phyloP scores from a whole-genome alignment of 2,797 vertebrate genomes.

The Megalops cyprinoides region DNA sequence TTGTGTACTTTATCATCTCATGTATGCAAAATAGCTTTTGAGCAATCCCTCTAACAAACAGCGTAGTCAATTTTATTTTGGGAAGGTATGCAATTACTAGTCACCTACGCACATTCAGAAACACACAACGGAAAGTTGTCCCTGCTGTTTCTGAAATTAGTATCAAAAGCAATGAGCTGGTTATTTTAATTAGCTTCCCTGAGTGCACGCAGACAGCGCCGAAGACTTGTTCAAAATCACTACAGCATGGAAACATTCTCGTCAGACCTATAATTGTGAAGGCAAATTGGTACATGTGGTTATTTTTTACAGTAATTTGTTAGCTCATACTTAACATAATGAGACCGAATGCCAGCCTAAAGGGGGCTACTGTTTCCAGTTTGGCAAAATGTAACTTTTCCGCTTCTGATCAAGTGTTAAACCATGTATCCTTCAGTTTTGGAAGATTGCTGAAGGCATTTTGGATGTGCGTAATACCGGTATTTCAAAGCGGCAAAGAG shows the following conservation, averaged over 20 bases:
- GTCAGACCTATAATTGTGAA: constrained; percentile 15
- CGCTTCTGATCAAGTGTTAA: neutral
- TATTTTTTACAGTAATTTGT: constrained; percentile 18
- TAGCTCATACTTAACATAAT: neutral
- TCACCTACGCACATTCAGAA: neutral
- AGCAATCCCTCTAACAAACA: constrained; percentile 17
- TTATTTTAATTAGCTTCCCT: neutral
- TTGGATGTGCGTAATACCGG: no score
- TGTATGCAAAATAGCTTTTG: neutral
- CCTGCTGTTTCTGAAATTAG: constrained; percentile 9
- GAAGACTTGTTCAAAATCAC: neutral
- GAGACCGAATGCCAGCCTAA: neutral
- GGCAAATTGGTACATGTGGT: constrained; percentile 41
- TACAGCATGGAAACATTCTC: constrained; percentile 17
- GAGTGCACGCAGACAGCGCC: neutral
- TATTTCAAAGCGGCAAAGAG: no score
- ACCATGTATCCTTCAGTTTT: neutral
- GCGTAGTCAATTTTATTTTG: constrained; percentile 25
- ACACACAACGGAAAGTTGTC: constrained; percentile 6
- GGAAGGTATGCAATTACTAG: constrained; percentile 18
- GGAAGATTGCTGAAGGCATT: no score
- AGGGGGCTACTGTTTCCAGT: neutral
- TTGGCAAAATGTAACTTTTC: neutral
- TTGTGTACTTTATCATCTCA: neutral
- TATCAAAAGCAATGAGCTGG: neutral